Evolutionary conservation across 2,888 invertebrate species (phyloP), one percentile per base, ranked within the genome.

Genomic region (Scaptodrosophila latifasciaeformis): DNA sequence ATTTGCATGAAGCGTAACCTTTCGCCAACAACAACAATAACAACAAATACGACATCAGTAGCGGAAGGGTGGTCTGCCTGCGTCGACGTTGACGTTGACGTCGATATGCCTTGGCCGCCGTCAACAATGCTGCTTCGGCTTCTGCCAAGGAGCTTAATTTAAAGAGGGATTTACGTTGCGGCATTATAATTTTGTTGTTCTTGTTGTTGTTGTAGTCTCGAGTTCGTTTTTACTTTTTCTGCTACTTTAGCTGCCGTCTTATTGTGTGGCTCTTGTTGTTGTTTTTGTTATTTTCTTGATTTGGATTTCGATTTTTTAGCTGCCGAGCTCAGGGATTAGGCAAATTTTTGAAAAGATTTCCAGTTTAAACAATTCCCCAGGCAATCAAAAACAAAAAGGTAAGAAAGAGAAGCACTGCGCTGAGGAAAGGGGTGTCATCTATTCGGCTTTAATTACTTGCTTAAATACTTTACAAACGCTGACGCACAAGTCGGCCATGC

Each of bases 121-220:
- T n/a, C n/a, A n/a, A n/a, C n/a, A n/a, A n/a, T n/a, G n/a, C n/a
- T 68, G n/a, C n/a, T n/a, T n/a, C n/a, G n/a, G n/a, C n/a, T n/a
- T n/a, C 65, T 65, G 74, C 64, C 78, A 78, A 80, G 79, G 61
- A 76, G 82, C 82, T 83, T 83, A 82, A 83, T 80, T 82, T 83
- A 70, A 82, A 77, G 65, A 68, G 70, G 82, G 80, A 82, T 82
- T 81, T 82, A 67, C 67, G 66, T 57, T 64, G 70, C 62, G 71
- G 72, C 67, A 78, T 80, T 77, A 80, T 77, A 80, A 80, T 71
- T 72, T 69, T 61, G 54, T 58, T 59, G 54, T 48, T 29, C 50
- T 19, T 39, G 2, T 9, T 34, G 21, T 31, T 13, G 39, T 46
- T 29, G 6, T 40, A 44, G 46, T 30, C 52, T 46, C 51, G 40